Conservation (phyloP, 2,888 invertebrate species). For the Synergus itoensis region DNA sequence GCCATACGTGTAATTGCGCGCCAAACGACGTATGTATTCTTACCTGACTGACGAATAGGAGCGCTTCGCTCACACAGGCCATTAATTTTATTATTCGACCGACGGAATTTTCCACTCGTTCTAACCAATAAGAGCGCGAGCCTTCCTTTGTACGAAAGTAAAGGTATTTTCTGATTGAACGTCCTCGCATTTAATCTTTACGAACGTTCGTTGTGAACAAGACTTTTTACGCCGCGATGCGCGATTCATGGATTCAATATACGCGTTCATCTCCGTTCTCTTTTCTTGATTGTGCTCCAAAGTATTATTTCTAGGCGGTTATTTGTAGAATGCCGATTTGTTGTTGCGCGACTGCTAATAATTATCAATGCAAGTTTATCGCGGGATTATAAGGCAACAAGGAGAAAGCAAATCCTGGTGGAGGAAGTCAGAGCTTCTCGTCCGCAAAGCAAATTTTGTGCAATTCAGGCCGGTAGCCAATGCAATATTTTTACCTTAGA, state of each 20-base stretch:
- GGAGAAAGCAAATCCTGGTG: not conserved
- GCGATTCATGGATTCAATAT: conserved; percentile 38
- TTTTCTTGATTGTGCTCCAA: conserved; percentile 31
- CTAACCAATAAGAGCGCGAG: not conserved
- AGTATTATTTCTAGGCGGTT: conserved; percentile 14
- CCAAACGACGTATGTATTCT: not conserved
- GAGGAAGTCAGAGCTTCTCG: conserved; percentile 18
- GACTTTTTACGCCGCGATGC: conserved; percentile 5
- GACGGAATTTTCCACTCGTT: not conserved
- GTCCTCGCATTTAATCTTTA: not conserved
- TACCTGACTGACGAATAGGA: not conserved
- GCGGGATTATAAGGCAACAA: not conserved
- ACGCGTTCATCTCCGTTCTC: conserved; percentile 31
- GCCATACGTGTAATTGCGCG: not conserved
- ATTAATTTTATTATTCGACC: not conserved
- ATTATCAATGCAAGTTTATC: conserved; percentile 28
- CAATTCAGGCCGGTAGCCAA: conserved; percentile 41
- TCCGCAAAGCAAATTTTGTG: conserved; percentile 25
- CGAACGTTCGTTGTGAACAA: not conserved
- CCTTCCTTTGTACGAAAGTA: not conserved
- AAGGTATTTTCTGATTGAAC: not conserved
- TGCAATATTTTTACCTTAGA: conserved; percentile 40
- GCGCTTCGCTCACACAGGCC: not conserved
- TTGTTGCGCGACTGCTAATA: conserved; percentile 7
- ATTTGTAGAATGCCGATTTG: conserved; percentile 11